These are phyloP conservation scores for Zenarchopterus dispar DNA, from an alignment of 2,797 vertebrate species.

Conservation along the genomic window DNA sequence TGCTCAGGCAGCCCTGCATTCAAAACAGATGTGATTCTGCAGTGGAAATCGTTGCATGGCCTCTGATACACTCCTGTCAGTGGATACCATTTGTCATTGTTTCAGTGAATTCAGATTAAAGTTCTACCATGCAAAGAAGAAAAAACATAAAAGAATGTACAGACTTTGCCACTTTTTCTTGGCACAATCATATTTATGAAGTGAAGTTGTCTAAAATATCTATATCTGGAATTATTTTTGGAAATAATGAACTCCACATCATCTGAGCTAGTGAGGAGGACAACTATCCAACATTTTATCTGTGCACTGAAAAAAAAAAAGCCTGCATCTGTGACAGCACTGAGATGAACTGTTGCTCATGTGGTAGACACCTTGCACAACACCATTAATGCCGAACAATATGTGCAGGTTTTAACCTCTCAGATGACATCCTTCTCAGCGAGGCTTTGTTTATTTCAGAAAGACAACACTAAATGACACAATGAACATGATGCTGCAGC, in stretches of 20 bases:
- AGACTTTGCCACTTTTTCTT: too few species aligned
- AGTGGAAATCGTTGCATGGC: background rate
- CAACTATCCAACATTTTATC: background rate
- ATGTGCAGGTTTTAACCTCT: background rate
- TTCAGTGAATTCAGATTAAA: too few species aligned
- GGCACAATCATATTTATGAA: too few species aligned
- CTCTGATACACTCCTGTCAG: background rate
- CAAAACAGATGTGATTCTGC: background rate
- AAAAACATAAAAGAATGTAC: too few species aligned
- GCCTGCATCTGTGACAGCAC: background rate
- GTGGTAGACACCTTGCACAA: background rate
- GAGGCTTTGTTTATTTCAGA: background rate
- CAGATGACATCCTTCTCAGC: background rate
- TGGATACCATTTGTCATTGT: too few species aligned
- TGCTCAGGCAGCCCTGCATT: background rate
- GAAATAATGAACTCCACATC: background rate
- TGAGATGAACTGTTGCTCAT: background rate
- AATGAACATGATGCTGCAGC: too few species aligned
- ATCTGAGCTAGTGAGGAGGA: background rate
- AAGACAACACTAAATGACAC: too few species aligned
- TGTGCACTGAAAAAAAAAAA: background rate
- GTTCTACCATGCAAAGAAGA: too few species aligned
- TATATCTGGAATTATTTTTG: too few species aligned
- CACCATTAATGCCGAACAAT: conserved; percentile 1
- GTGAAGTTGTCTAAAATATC: too few species aligned